Evolutionary conservation across 2,888 invertebrate species (phyloP).

Genomic region (Tortrix viridana): DNA sequence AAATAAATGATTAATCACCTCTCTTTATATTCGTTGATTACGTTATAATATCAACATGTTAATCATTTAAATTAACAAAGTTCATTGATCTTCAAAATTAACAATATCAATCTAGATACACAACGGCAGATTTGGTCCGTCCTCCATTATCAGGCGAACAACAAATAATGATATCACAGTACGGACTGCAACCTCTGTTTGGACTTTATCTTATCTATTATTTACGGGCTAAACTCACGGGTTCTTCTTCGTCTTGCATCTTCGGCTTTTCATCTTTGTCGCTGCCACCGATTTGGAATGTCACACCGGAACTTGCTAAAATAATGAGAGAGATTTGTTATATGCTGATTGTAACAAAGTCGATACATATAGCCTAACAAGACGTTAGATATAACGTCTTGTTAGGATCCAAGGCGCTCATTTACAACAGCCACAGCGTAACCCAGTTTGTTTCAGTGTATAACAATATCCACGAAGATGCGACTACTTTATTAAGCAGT

Average conservation of each 20-base stretch:
- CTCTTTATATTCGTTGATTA: too few species aligned
- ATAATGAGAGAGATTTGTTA: too few species aligned
- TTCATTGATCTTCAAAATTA: conserved; percentile 34
- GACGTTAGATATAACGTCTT: too few species aligned
- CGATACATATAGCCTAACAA: too few species aligned
- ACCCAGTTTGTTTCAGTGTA: too few species aligned
- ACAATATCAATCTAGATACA: conserved; percentile 13
- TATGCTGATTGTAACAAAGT: too few species aligned
- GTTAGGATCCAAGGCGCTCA: too few species aligned
- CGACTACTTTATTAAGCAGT: too few species aligned
- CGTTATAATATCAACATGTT: neutral
- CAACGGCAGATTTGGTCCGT: conserved; percentile 13
- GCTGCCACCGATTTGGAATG: conserved; percentile 87
- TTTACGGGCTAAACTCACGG: conserved; percentile 62
- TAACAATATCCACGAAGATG: too few species aligned
- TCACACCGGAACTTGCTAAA: conserved; percentile 85
- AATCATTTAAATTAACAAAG: conserved; percentile 13
- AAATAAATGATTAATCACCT: too few species aligned
- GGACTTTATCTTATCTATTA: conserved; percentile 40
- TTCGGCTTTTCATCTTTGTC: conserved; percentile 84
- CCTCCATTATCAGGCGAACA: conserved; percentile 31
- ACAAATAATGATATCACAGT: conserved; percentile 50
- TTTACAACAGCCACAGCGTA: too few species aligned
- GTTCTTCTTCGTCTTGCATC: conserved; percentile 82
- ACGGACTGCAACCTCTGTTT: conserved; percentile 33